Percentiles rank a stretch among this genome's conserved stretches.
Evolutionary conservation across 2,113 vertebrate genomes (phyloP).

Genomic region (Fukomys damarensis): DNA sequence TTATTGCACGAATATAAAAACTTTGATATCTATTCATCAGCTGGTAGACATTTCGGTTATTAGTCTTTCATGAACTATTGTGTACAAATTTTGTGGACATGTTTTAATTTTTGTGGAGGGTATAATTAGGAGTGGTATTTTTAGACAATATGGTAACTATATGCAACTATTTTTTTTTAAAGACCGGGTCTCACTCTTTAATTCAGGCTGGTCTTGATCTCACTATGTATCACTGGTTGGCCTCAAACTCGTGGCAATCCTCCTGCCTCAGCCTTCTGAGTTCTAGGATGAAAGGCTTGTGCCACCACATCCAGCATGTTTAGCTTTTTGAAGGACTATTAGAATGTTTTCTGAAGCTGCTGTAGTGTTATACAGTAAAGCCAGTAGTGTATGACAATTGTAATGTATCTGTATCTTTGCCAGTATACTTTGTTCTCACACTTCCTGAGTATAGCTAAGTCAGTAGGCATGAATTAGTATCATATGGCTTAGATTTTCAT

Average conservation of each 20-base stretch:
- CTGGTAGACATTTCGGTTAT: background rate
- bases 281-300: background rate
- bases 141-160: background rate
- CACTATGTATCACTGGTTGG: background rate
- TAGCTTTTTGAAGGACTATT: background rate
- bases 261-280: background rate
- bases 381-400: background rate
- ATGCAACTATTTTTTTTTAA: background rate
- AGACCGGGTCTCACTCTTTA: background rate
- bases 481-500: background rate
- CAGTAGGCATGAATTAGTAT: background rate
- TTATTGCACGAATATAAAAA: too few species aligned
- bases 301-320: background rate
- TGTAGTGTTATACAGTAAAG: background rate
- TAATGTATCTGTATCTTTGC: background rate
- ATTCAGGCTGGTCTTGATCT: background rate
- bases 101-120: background rate
- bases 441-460: background rate
- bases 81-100: background rate
- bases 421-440: background rate
- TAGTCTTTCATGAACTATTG: background rate
- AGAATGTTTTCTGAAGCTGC: background rate
- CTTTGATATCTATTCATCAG: background rate
- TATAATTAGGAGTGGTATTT: background rate
- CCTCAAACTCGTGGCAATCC: background rate